Conservation (phyloP, 64 coral and sea anemone species). For the Stichodactyla helianthus region DNA sequence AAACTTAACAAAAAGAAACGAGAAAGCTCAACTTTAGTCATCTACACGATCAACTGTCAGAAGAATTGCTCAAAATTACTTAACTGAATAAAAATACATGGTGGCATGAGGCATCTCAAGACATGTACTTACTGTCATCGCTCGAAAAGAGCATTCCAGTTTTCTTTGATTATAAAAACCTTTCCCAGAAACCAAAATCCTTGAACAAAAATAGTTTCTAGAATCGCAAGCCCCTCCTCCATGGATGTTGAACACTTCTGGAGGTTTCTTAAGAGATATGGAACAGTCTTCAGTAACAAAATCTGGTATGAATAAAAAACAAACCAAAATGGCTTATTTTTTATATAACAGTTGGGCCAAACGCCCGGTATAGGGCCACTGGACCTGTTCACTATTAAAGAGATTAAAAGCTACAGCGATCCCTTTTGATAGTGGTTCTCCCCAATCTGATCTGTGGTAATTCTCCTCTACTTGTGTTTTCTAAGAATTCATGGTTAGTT, state of each 20-base stretch:
- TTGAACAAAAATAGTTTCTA: slow-evolving; percentile 18
- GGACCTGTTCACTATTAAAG: too few relatives aligned
- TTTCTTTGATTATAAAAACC: slow-evolving; percentile 44
- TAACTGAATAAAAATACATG: too few relatives aligned
- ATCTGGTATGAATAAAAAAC: slow-evolving; percentile 22
- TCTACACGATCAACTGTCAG: neutral
- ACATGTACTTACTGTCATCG: slow-evolving; percentile 23
- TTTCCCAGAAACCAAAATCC: slow-evolving; percentile 19
- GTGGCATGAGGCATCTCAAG: neutral
- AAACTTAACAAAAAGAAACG: slow-evolving; percentile 19
- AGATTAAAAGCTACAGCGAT: too few relatives aligned
- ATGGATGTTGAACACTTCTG: slow-evolving; percentile 22
- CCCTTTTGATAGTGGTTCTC: too few relatives aligned
- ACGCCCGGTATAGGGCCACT: too few relatives aligned
- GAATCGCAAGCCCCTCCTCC: slow-evolving; percentile 21
- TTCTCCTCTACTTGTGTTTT: too few relatives aligned
- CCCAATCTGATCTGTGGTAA: too few relatives aligned
- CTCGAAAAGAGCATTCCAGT: slow-evolving; percentile 29
- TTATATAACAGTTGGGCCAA: too few relatives aligned
- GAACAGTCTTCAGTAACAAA: slow-evolving; percentile 43
- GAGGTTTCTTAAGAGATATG: slow-evolving; percentile 11
- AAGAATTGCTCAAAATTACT: too few relatives aligned
- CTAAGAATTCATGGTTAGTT: too few relatives aligned
- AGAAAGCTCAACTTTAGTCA: neutral
- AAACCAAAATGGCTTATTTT: neutral